phyloP scores from a whole-genome alignment of 2,888 invertebrate genomes.

The Drosophila setosimentum region DNA sequence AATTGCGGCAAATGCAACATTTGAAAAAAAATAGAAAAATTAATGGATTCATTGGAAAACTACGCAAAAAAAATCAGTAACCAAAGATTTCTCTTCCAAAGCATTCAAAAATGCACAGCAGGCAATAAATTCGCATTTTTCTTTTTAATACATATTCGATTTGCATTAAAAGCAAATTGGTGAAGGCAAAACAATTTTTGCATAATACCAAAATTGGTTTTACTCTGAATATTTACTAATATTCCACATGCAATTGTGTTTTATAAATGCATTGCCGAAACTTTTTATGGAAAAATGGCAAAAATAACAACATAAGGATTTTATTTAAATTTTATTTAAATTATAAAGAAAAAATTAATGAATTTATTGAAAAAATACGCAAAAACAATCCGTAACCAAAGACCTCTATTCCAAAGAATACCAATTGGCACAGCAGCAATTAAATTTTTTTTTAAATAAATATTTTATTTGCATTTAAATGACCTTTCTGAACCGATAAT shows the following conservation, averaged over 20 bases:
- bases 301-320: neutral
- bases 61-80: slow-evolving; percentile 54
- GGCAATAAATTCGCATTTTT: neutral
- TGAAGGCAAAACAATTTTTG: neutral
- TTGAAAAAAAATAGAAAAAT: slow-evolving; percentile 46
- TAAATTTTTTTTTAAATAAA: neutral
- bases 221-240: neutral
- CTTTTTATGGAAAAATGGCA: slow-evolving; percentile 28
- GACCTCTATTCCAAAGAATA: slow-evolving; percentile 22
- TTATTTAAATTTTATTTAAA: neutral
- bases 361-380: slow-evolving; percentile 54
- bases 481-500: neutral
- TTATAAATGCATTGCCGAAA: slow-evolving; percentile 18
- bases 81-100: slow-evolving; percentile 28
- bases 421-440: neutral
- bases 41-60: slow-evolving; percentile 53
- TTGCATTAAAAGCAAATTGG: neutral
- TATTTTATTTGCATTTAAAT: neutral
- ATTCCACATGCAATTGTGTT: slow-evolving; percentile 29
- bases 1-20: slow-evolving; percentile 57
- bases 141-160: neutral
- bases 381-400: slow-evolving; percentile 36
- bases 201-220: neutral
- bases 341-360: slow-evolving; percentile 42
- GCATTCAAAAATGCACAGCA: neutral